phyloP scores from a whole-genome alignment of 2,797 vertebrate genomes.

The Pseudochaenichthys georgianus region DNA sequence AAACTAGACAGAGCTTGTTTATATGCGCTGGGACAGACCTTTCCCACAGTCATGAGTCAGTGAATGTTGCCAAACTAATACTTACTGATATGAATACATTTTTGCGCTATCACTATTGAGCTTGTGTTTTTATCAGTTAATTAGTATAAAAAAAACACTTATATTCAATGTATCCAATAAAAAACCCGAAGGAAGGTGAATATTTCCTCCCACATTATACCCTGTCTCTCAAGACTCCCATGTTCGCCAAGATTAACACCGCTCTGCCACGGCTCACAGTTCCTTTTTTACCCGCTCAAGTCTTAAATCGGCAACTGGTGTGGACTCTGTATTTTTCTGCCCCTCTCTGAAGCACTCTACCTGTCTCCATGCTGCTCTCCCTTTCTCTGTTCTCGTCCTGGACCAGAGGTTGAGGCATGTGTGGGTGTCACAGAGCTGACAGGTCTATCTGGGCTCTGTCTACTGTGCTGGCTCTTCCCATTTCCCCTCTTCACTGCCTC shows the following conservation, averaged over 20 bases:
- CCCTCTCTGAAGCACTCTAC: slow-evolving; percentile 34
- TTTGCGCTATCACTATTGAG: not conserved
- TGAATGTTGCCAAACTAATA: not conserved
- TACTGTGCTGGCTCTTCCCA: slow-evolving; percentile 72
- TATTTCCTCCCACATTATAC: not conserved
- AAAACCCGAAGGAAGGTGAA: not conserved
- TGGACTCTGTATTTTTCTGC: slow-evolving; percentile 24
- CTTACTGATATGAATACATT: not conserved
- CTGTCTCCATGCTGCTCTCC: slow-evolving; percentile 44
- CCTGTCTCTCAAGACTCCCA: not conserved
- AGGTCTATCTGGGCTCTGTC: slow-evolving; percentile 81
- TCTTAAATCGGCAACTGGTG: slow-evolving; percentile 28
- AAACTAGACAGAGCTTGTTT: slow-evolving; percentile 10
- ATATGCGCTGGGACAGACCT: not conserved
- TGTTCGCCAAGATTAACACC: slow-evolving; percentile 30
- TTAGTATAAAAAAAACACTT: not conserved
- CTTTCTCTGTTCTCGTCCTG: slow-evolving; percentile 42
- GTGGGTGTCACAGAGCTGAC: slow-evolving; percentile 77
- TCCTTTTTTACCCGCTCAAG: slow-evolving; percentile 33
- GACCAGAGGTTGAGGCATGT: slow-evolving; percentile 73
- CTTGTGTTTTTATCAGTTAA: not conserved
- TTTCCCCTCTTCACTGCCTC: slow-evolving; percentile 67
- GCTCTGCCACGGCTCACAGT: slow-evolving; percentile 9
- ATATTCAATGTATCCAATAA: not conserved
- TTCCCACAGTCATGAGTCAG: not conserved